Evolutionary conservation across 2,797 vertebrate genomes (phyloP).

Genomic region (Labroides dimidiatus): DNA sequence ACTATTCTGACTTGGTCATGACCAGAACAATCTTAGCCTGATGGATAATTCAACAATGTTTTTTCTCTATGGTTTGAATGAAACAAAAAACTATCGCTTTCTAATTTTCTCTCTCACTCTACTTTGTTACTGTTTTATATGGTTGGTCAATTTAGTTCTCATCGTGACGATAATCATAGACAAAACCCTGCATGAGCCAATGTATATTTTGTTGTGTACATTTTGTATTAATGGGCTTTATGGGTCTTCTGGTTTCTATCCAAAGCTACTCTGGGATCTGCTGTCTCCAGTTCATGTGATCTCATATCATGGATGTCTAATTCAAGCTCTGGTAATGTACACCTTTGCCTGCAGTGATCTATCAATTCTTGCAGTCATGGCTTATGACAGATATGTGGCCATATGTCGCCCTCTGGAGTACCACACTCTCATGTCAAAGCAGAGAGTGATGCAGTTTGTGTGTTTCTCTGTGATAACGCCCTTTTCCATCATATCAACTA

Average conservation of each 20-base stretch:
- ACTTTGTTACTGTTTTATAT: conserved; percentile 37
- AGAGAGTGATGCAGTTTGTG: conserved; percentile 6
- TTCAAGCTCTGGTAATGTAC: conserved; percentile 53
- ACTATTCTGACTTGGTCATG: neutral
- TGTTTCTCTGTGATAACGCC: conserved; percentile 35
- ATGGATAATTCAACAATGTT: conserved; percentile 59
- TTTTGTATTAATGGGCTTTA: conserved; percentile 58
- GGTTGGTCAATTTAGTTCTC: conserved; percentile 33
- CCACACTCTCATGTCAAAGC: conserved; percentile 56
- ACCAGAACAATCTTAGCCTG: no score
- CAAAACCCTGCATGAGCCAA: conserved; percentile 57
- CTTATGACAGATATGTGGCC: conserved; percentile 64
- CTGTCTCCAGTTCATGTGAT: conserved; percentile 52
- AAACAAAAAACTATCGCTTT: conserved; percentile 33
- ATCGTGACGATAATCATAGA: conserved; percentile 43
- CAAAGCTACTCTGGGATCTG: conserved; percentile 61
- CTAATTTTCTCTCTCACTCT: conserved; percentile 45
- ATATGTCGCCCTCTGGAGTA: conserved; percentile 58
- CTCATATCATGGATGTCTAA: conserved; percentile 56
- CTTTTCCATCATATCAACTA: neutral
- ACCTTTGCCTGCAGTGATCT: conserved; percentile 43
- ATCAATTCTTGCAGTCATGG: conserved; percentile 54
- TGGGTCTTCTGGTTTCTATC: conserved; percentile 58
- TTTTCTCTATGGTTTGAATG: conserved; percentile 58
- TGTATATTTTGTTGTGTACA: conserved; percentile 61